phyloP scores from a whole-genome alignment of 2,113 vertebrate species.

The Bolborhynchus lineola region DNA sequence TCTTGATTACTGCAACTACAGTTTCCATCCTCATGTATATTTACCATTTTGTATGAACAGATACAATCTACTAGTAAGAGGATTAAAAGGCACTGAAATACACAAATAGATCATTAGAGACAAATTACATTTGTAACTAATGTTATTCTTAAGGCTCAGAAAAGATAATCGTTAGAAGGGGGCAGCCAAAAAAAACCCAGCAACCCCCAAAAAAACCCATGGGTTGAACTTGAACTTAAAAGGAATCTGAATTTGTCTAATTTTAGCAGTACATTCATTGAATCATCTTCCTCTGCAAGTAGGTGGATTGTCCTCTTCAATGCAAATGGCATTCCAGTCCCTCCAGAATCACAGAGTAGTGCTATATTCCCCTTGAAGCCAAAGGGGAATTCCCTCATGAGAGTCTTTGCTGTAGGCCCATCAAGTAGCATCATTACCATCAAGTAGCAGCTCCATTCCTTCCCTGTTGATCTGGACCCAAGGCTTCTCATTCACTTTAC shows the following conservation, averaged over 20 bases:
- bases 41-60: not conserved
- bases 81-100: conserved; percentile 7
- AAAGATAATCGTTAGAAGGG: not conserved
- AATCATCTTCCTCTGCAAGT: not conserved
- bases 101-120: not conserved
- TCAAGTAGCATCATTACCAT: not conserved
- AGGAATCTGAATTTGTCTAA: not conserved
- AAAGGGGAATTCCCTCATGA: not conserved
- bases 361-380: not conserved
- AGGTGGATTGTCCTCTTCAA: not conserved
- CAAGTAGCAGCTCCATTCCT: not conserved
- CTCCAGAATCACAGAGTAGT: not conserved
- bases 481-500: not conserved
- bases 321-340: not conserved
- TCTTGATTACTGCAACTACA: not conserved
- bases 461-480: not conserved
- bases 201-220: not conserved
- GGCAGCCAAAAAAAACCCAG: not conserved
- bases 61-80: not conserved
- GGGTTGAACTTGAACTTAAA: not conserved
- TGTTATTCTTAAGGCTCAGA: not conserved
- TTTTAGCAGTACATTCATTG: not conserved
- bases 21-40: not conserved
- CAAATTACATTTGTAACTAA: not conserved
- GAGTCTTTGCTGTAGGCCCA: not conserved